Conservation (phyloP, 2,888 invertebrate species). For the Busseola fusca region DNA sequence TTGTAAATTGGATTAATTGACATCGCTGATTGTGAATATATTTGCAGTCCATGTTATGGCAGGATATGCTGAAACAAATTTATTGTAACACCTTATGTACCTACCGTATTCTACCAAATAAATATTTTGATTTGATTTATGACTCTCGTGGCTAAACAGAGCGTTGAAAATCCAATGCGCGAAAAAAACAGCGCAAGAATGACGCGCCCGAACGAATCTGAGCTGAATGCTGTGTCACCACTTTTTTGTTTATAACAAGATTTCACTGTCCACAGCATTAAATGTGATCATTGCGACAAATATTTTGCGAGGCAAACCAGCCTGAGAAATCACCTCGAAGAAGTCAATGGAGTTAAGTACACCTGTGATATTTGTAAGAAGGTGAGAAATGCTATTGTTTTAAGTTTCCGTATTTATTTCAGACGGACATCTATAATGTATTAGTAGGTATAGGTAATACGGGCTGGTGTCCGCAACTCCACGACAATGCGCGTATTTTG, state of each 20-base stretch:
- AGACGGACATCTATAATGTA: not conserved
- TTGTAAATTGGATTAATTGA: no score
- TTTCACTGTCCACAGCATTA: constrained; percentile 28
- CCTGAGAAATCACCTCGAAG: constrained; percentile 27
- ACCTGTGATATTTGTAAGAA: constrained; percentile 37
- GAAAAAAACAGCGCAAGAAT: not conserved
- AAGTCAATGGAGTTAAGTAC: constrained; percentile 30
- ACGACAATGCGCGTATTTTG: no score
- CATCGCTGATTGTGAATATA: no score
- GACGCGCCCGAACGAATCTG: not conserved
- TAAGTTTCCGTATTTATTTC: not conserved
- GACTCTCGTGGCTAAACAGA: not conserved
- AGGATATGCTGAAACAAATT: no score
- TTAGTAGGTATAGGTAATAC: no score
- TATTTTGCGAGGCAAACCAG: constrained; percentile 3
- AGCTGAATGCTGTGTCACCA: not conserved
- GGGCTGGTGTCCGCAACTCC: no score
- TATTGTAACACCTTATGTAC: no score
- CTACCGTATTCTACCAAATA: no score
- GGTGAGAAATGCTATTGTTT: constrained; percentile 20
- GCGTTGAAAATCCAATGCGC: not conserved
- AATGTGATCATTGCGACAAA: constrained; percentile 38
- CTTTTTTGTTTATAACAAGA: not conserved
- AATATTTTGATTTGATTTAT: no score
- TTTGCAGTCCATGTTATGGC: no score